Conservation (phyloP, 2,113 vertebrate genomes). For the Macaca nemestrina region DNA sequence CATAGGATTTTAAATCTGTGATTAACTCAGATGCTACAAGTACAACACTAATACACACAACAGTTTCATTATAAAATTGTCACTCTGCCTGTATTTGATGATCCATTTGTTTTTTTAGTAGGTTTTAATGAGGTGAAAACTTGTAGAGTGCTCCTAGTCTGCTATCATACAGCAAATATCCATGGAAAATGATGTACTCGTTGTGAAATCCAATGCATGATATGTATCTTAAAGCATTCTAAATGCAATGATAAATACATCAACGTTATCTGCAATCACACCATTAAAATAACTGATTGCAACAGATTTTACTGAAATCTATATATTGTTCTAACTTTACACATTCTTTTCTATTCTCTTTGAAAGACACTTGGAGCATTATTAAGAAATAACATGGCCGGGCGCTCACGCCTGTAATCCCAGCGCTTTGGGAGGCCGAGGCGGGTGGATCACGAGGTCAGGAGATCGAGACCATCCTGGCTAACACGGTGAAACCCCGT, state of each 20-base stretch:
- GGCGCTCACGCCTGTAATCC: too few species aligned
- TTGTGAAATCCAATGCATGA: not conserved
- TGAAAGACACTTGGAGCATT: not conserved
- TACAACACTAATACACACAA: conserved; percentile 33
- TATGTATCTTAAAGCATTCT: not conserved
- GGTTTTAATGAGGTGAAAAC: conserved; percentile 17
- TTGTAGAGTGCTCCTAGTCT: not conserved
- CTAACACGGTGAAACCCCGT: too few species aligned
- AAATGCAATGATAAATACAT: not conserved
- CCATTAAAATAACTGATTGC: not conserved
- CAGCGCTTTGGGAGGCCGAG: too few species aligned
- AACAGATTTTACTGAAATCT: conserved; percentile 1
- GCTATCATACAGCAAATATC: not conserved
- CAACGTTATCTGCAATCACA: not conserved
- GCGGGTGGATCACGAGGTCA: too few species aligned
- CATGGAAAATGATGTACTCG: not conserved
- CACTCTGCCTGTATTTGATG: conserved; percentile 21
- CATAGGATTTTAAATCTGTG: conserved; percentile 23
- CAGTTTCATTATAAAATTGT: conserved; percentile 2
- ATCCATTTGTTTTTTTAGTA: conserved; percentile 25
- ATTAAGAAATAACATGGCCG: not conserved
- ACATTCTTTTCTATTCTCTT: not conserved
- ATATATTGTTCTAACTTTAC: not conserved
- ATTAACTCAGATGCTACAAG: conserved; percentile 9
- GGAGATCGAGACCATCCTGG: too few species aligned